phyloP scores from a whole-genome alignment of 2,113 vertebrate genomes.

The Malurus cyaneus region DNA sequence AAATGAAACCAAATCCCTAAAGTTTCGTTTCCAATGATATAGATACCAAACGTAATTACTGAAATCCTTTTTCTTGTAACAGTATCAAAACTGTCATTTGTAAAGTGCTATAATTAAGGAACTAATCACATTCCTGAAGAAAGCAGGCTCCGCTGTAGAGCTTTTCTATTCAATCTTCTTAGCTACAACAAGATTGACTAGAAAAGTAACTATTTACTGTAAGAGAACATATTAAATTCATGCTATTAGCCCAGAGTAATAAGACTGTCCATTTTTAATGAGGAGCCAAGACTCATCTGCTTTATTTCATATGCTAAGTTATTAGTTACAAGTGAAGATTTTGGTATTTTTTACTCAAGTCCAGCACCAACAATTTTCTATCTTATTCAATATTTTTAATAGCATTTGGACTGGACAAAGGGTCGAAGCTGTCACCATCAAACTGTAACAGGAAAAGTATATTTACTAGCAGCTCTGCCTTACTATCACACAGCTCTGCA shows the following conservation, averaged over 20 bases:
- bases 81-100: constrained; percentile 25
- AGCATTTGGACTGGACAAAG: background rate
- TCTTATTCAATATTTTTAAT: background rate
- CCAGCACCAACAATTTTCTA: background rate
- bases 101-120: constrained; percentile 42
- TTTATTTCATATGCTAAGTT: background rate
- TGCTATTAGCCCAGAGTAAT: background rate
- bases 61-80: constrained; percentile 7
- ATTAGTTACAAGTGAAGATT: background rate
- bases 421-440: background rate
- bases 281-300: background rate
- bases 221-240: background rate
- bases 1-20: constrained; percentile 17
- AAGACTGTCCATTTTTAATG: background rate
- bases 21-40: background rate
- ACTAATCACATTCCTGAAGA: constrained; percentile 43
- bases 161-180: constrained; percentile 2
- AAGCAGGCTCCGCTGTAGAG: constrained; percentile 1
- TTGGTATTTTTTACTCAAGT: background rate
- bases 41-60: constrained; percentile 19
- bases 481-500: background rate
- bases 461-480: background rate
- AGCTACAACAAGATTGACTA: background rate
- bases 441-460: background rate
- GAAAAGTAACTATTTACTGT: background rate